A percentile compares a stretch with the other conserved stretches of the same genome.
Conservation (phyloP, 2,797 vertebrate genomes). For the Mionectes olivaceus region DNA sequence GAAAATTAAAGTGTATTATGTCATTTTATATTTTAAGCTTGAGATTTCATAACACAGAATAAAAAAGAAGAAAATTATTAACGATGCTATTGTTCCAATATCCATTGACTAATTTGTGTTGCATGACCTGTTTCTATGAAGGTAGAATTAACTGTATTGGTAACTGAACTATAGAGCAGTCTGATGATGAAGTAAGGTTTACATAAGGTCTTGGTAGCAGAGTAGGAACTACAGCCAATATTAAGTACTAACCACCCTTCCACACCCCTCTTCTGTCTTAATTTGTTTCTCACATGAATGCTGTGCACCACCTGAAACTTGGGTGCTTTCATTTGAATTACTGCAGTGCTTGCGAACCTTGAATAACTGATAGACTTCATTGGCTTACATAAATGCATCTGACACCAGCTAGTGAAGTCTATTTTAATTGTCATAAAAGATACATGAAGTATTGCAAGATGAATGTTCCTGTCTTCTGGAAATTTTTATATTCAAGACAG, state of each 20-base stretch:
- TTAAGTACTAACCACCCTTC: neutral
- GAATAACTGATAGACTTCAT: conserved; percentile 2
- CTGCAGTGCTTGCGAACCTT: neutral
- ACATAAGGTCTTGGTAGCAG: neutral
- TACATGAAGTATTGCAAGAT: neutral
- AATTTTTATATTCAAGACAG: conserved; percentile 33
- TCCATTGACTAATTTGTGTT: neutral
- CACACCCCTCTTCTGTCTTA: neutral
- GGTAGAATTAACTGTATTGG: neutral
- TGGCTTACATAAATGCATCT: neutral
- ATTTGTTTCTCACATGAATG: neutral
- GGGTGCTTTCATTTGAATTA: neutral
- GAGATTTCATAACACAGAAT: neutral
- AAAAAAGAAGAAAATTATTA: neutral
- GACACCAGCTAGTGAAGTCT: conserved; percentile 26
- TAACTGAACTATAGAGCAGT: neutral
- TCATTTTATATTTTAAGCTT: neutral
- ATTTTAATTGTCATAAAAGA: conserved; percentile 48
- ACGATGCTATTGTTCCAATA: neutral
- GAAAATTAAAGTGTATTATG: neutral
- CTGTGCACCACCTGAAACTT: fast-evolving
- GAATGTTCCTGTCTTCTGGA: conserved; percentile 13
- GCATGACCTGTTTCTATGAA: neutral
- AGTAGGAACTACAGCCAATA: neutral
- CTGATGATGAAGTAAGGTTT: neutral